phyloP scores from a whole-genome alignment of 2,797 vertebrate genomes.

The Gobio occitaniae region DNA sequence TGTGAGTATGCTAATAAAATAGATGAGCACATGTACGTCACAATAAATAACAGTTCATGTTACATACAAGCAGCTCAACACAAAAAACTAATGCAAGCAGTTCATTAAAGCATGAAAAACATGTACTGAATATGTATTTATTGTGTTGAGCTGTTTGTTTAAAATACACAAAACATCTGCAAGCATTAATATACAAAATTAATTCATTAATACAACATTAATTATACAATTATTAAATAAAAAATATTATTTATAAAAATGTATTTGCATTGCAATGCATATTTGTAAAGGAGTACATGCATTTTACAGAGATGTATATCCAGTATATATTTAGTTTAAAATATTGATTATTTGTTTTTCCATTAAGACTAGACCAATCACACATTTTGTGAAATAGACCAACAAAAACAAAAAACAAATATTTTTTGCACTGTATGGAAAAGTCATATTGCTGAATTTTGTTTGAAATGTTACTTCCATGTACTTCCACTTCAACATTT shows the following conservation, averaged over 20 bases:
- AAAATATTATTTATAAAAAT: not conserved
- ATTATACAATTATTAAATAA: not conserved
- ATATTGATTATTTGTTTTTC: not conserved
- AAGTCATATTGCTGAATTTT: not conserved
- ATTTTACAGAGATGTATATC: too few relatives aligned
- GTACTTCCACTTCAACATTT: too few relatives aligned
- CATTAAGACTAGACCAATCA: not conserved
- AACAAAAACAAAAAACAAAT: too few relatives aligned
- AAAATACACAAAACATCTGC: not conserved
- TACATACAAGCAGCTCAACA: not conserved
- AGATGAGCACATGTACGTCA: not conserved
- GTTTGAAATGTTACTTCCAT: too few relatives aligned
- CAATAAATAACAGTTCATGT: not conserved
- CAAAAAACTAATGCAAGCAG: not conserved
- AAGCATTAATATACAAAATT: not conserved
- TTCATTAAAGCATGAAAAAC: not conserved
- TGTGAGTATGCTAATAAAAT: not conserved
- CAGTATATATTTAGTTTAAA: not conserved
- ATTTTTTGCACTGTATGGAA: not conserved
- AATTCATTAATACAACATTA: too few relatives aligned
- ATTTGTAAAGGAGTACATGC: not conserved
- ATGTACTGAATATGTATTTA: too few relatives aligned
- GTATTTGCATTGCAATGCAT: too few relatives aligned
- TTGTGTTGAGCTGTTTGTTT: not conserved
- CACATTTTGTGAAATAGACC: not conserved